Conservation (phyloP, 2,113 vertebrate species). For the Chlamydotis undulata region DNA sequence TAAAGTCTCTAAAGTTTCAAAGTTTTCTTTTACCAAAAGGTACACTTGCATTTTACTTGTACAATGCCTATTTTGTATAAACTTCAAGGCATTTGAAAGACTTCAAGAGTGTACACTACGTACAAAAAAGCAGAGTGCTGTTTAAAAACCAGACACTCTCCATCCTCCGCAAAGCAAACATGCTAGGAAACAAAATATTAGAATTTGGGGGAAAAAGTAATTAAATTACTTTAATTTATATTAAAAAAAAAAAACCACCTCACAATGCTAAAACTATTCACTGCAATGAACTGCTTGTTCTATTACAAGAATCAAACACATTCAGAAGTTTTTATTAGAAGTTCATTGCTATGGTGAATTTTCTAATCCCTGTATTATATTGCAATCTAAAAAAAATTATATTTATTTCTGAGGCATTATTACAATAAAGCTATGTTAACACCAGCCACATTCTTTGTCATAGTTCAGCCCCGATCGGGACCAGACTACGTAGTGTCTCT, state of each 20-base stretch:
- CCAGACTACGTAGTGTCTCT: no score
- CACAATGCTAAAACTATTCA: background rate
- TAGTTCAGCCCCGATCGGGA: no score
- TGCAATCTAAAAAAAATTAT: background rate
- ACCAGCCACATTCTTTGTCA: background rate
- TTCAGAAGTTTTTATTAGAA: background rate
- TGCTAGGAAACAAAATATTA: background rate
- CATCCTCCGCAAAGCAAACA: background rate
- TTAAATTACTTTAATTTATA: background rate
- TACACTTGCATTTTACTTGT: background rate
- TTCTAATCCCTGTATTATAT: background rate
- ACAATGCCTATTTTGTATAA: background rate
- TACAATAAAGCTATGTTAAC: background rate
- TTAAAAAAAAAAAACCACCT: no score
- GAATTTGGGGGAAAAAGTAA: background rate
- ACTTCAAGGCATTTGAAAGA: background rate
- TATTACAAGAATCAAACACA: background rate
- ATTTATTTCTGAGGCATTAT: background rate
- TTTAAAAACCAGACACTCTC: background rate
- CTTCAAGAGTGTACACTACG: background rate
- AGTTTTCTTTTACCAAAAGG: background rate
- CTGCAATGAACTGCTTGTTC: background rate
- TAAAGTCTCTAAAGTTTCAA: background rate
- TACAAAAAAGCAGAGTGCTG: background rate
- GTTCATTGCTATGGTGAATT: background rate